A percentile compares a stretch with the other conserved stretches of the same genome.
Evolutionary conservation across 1,140 invertebrate species (phyloP).

Genomic region (Rhagoletis pomonella): DNA sequence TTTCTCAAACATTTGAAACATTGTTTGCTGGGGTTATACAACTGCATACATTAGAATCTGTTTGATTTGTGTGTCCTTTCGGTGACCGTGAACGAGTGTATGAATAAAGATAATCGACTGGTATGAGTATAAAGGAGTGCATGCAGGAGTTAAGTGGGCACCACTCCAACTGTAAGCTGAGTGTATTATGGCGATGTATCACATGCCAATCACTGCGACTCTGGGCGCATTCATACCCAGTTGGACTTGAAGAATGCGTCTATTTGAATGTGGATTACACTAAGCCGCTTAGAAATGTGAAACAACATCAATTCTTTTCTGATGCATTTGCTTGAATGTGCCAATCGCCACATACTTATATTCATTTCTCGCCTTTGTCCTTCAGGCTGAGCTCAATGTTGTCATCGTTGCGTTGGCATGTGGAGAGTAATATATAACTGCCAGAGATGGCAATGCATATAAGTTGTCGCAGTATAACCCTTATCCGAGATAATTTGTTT

Average conservation of each 20-base stretch:
- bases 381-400: neutral
- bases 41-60: neutral
- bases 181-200: constrained; percentile 32
- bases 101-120: neutral
- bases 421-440: neutral
- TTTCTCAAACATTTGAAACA: no score
- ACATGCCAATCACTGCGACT: constrained; percentile 31
- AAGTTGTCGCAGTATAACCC: neutral
- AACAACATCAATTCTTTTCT: constrained; percentile 41
- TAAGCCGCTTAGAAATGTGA: constrained; percentile 42
- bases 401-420: neutral
- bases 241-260: constrained; percentile 41
- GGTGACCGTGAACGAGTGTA: neutral
- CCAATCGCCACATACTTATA: neutral
- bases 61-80: neutral
- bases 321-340: neutral
- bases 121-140: neutral
- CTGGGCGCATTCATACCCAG: constrained; percentile 6
- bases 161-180: constrained; percentile 4
- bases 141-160: neutral
- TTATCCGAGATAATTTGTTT: constrained; percentile 26
- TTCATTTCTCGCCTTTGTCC: neutral
- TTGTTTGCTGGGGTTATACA: no score
- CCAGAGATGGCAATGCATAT: neutral
- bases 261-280: constrained; percentile 38